These are phyloP conservation scores for Hypotaenidia okinawae DNA, from an alignment of 2,797 vertebrate species.

Conservation along the genomic window DNA sequence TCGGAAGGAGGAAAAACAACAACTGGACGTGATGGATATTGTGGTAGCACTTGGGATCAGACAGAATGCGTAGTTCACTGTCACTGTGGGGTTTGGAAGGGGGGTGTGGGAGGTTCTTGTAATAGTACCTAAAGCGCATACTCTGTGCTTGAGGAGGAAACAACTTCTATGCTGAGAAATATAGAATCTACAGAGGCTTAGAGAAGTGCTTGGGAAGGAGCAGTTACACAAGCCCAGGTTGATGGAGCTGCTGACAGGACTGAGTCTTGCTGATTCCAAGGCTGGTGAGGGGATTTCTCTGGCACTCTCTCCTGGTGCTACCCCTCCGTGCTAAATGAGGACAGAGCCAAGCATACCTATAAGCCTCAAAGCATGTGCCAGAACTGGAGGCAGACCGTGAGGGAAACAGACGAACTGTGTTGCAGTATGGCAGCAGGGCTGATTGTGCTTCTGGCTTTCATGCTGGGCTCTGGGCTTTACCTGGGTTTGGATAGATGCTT, in stretches of 20 bases:
- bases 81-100: not conserved
- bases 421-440: not conserved
- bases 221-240: not conserved
- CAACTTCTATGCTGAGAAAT: not conserved
- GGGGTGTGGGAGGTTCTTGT: not conserved
- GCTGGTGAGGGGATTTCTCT: not conserved
- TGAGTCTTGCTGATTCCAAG: not conserved
- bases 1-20: not conserved
- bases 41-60: slow-evolving; percentile 15
- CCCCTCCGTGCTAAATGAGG: not conserved
- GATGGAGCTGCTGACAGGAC: not conserved
- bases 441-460: not conserved
- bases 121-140: not conserved
- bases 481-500: not conserved
- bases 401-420: not conserved
- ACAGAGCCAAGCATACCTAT: not conserved
- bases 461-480: not conserved
- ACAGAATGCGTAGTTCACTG: not conserved
- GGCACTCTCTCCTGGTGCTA: not conserved
- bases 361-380: not conserved
- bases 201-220: not conserved
- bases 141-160: not conserved
- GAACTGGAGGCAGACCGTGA: not conserved
- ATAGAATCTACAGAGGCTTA: not conserved
- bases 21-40: not conserved